phyloP scores from a whole-genome alignment of 2,888 invertebrate genomes.

The Tipula vernalis region DNA sequence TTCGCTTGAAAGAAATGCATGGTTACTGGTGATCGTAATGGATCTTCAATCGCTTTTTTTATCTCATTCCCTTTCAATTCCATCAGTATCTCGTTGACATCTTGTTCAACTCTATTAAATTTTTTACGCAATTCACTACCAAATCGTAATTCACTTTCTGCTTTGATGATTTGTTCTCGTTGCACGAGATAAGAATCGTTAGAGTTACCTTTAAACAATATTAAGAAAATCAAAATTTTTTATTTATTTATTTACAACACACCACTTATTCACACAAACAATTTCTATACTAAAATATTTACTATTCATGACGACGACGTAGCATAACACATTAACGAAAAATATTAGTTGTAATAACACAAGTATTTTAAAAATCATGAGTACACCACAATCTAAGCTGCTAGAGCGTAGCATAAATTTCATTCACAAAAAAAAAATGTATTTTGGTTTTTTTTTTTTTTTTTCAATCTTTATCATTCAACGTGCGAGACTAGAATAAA shows the following conservation, averaged over 20 bases:
- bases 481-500: not conserved
- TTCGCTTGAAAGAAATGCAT: conserved; percentile 43
- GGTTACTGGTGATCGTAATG: not conserved
- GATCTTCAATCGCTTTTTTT: not conserved
- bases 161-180: not conserved
- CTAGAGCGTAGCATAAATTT: not conserved
- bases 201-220: not conserved
- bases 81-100: not conserved
- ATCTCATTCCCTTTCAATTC: conserved; percentile 18
- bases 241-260: too few species aligned
- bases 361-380: not conserved
- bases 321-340: not conserved
- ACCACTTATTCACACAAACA: too few species aligned
- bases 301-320: not conserved
- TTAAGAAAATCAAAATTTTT: not conserved
- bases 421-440: not conserved
- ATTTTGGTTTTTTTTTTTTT: not conserved
- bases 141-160: not conserved
- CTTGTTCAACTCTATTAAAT: not conserved
- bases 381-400: not conserved
- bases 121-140: not conserved
- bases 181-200: not conserved
- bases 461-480: not conserved
- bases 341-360: not conserved
- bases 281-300: not conserved